Conservation (phyloP, 2,797 vertebrate species). For the Lepilemur septentrionalis region DNA sequence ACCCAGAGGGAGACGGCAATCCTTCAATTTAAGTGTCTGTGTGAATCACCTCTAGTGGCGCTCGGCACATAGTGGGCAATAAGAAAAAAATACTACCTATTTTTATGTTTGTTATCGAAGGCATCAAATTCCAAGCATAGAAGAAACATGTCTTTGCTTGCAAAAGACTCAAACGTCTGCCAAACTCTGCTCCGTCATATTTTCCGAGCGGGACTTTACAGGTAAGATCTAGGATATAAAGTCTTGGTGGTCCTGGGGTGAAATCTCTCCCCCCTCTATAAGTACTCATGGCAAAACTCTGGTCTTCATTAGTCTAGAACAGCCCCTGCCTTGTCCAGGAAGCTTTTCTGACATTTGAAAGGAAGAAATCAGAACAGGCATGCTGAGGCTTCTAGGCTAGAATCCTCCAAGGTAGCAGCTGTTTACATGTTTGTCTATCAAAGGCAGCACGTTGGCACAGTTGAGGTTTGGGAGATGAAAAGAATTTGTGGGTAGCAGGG, state of each 20-base stretch:
- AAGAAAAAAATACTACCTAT: not conserved
- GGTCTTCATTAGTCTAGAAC: not conserved
- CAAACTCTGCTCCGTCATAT: not conserved
- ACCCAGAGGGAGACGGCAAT: not conserved
- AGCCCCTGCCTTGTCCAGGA: not conserved
- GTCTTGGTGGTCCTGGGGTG: not conserved
- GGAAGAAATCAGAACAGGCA: not conserved
- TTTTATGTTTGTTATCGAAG: not conserved
- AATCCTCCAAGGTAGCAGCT: not conserved
- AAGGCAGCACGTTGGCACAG: not conserved
- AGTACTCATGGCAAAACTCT: not conserved
- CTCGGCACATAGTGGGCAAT: not conserved
- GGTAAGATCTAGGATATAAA: not conserved
- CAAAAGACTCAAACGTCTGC: not conserved
- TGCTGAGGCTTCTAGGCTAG: rapidly evolving
- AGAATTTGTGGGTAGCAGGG: not conserved
- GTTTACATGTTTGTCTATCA: not conserved
- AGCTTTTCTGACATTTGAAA: not conserved
- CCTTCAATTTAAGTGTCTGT: not conserved
- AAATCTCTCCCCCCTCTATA: not conserved
- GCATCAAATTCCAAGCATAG: not conserved
- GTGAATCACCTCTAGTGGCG: not conserved
- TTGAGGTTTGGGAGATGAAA: not conserved
- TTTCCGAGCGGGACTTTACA: not conserved
- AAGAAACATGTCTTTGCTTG: conserved; percentile 41